phyloP scores from a whole-genome alignment of 1,140 invertebrate species.

The Drosophila grimshawi region DNA sequence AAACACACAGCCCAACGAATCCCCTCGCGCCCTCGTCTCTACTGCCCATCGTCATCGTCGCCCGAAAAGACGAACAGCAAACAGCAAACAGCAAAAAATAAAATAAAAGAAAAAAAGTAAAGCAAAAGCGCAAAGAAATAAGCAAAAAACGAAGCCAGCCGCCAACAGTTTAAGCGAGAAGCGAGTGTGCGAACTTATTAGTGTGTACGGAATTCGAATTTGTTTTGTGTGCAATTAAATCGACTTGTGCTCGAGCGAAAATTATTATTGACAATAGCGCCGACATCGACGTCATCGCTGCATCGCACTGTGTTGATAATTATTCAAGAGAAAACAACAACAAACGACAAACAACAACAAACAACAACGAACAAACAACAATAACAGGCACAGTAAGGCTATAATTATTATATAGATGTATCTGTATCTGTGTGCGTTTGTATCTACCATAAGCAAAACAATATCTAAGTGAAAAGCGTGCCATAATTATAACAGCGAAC shows the following conservation, averaged over 20 bases:
- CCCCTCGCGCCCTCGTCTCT: slow-evolving; percentile 17
- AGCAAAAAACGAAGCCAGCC: slow-evolving; percentile 3
- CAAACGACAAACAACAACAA: slow-evolving; percentile 22
- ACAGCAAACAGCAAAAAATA: slow-evolving; percentile 14
- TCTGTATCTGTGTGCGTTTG: slow-evolving; percentile 17
- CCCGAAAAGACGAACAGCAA: slow-evolving; percentile 8
- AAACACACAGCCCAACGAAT: slow-evolving; percentile 13
- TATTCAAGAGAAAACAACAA: slow-evolving; percentile 31
- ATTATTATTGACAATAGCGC: slow-evolving; percentile 34
- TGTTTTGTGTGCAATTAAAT: slow-evolving; percentile 12
- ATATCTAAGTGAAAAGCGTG: slow-evolving; percentile 69
- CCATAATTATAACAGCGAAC: slow-evolving; percentile 62
- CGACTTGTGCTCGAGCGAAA: slow-evolving; percentile 13
- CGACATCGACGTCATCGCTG: slow-evolving; percentile 13
- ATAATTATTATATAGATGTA: slow-evolving; percentile 51
- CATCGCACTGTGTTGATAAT: slow-evolving; percentile 27
- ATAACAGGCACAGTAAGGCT: slow-evolving; percentile 35
- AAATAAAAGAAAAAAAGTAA: slow-evolving; percentile 5
- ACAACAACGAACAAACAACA: slow-evolving; percentile 37
- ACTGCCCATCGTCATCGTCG: slow-evolving; percentile 1
- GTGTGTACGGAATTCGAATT: slow-evolving; percentile 22
- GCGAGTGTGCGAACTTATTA: slow-evolving; percentile 9
- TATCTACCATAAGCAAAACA: slow-evolving; percentile 29
- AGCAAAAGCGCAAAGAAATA: neutral
- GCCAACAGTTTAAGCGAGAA: slow-evolving; percentile 11